Conservation (phyloP, 2,888 invertebrate species). For the Drosophila anomalata region DNA sequence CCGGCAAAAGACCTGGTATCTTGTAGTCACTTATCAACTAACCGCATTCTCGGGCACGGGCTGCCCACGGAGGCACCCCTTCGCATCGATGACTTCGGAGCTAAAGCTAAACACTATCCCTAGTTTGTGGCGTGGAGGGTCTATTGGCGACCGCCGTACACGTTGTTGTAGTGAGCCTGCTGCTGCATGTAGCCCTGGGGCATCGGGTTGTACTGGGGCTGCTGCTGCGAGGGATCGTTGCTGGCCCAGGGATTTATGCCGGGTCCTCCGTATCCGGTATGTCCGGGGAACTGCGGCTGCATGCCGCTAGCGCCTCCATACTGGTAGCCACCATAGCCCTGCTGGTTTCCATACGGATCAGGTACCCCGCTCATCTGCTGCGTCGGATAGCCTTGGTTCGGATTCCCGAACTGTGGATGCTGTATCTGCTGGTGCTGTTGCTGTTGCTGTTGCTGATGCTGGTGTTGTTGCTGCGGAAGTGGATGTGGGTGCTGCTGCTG, state of each 20-base stretch:
- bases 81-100: not conserved
- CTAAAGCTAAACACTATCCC: not conserved
- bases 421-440: constrained; percentile 42
- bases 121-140: not conserved
- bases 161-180: constrained; percentile 64
- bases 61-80: not conserved
- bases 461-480: constrained; percentile 10
- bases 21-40: not conserved
- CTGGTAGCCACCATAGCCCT: constrained; percentile 15
- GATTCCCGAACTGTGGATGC: not conserved
- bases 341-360: constrained; percentile 5
- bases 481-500: constrained; percentile 17
- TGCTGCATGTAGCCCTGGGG: constrained; percentile 26
- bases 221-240: constrained; percentile 17
- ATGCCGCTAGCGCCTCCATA: constrained; percentile 1
- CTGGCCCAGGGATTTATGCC: constrained; percentile 26
- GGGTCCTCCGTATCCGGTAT: not conserved
- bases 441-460: constrained; percentile 43
- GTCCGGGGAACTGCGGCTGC: constrained; percentile 21
- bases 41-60: not conserved
- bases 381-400: not conserved
- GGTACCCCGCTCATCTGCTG: not conserved
- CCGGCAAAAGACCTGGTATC: not conserved
- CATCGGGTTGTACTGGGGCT: constrained; percentile 17
- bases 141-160: constrained; percentile 61